Percentiles rank a stretch among this genome's conserved stretches.
Conservation (phyloP, 2,113 vertebrate species). For the Callithrix jacchus region DNA sequence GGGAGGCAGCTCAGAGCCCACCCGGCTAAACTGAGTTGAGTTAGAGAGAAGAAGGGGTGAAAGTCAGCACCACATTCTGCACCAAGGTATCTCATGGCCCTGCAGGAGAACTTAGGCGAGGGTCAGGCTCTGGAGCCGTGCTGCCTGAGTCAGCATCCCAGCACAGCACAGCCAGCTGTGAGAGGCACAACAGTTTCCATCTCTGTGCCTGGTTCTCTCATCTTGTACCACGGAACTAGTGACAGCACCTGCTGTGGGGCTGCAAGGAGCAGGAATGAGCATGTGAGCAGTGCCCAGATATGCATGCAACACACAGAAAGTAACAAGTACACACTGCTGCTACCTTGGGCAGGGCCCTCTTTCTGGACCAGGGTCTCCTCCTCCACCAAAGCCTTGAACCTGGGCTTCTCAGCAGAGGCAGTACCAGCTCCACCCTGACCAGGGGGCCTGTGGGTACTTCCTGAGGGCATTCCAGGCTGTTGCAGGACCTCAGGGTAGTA, state of each 20-base stretch:
- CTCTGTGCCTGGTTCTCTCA: neutral
- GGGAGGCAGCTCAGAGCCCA: neutral
- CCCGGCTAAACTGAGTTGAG: neutral
- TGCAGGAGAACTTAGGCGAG: neutral
- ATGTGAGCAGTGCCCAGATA: neutral
- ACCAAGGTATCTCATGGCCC: neutral
- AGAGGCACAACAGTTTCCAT: neutral
- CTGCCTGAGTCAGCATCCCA: neutral
- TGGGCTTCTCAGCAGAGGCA: neutral
- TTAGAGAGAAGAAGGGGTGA: neutral
- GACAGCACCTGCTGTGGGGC: neutral
- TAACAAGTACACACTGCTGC: neutral
- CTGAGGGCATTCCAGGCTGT: neutral
- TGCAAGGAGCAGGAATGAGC: neutral
- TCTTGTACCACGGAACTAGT: neutral
- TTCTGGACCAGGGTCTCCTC: neutral
- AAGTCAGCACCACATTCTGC: neutral
- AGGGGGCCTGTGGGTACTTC: neutral
- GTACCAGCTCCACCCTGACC: neutral
- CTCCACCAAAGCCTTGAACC: neutral
- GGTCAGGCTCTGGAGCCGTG: neutral
- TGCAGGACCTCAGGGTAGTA: neutral
- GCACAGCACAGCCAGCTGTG: neutral
- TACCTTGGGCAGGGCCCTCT: neutral
- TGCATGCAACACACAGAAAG: neutral